Percentiles rank a stretch among this genome's conserved stretches.
These are phyloP conservation scores for Acrocyrtus sp. DNA, from an alignment of 2,888 invertebrate genomes.

Conservation along the genomic window DNA sequence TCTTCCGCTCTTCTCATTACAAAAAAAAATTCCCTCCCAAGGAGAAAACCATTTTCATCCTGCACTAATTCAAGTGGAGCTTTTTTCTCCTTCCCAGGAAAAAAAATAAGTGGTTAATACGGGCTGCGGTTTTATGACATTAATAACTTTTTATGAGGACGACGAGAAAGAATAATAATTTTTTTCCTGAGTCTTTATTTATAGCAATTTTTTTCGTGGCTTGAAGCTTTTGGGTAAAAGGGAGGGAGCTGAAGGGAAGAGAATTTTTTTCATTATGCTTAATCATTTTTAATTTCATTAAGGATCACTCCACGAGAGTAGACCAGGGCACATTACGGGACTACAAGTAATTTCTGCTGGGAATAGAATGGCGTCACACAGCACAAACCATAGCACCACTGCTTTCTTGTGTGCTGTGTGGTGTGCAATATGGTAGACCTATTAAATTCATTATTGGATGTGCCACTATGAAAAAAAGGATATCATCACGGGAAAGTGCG, in stretches of 20 bases:
- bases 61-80: slow-evolving; percentile 61
- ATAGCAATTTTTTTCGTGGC: too few relatives aligned
- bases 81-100: too few relatives aligned
- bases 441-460: slow-evolving; percentile 36
- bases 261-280: slow-evolving; percentile 26
- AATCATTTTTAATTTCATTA: slow-evolving; percentile 48
- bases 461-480: slow-evolving; percentile 8
- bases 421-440: slow-evolving; percentile 26
- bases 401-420: not conserved
- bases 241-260: too few relatives aligned
- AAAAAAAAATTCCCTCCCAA: not conserved
- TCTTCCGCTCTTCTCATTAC: slow-evolving; percentile 9
- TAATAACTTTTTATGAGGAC: slow-evolving; percentile 43
- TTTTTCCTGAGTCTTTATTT: not conserved
- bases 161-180: too few relatives aligned
- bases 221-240: too few relatives aligned
- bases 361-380: too few relatives aligned
- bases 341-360: too few relatives aligned
- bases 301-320: too few relatives aligned
- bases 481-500: slow-evolving; percentile 8
- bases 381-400: too few relatives aligned
- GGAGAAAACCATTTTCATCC: slow-evolving; percentile 40
- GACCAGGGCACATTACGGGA: too few relatives aligned
- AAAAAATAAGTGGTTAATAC: slow-evolving; percentile 63
- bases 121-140: slow-evolving; percentile 59